Evolutionary conservation across 2,888 invertebrate species (phyloP).

Genomic region (Leptopilina syphax): DNA sequence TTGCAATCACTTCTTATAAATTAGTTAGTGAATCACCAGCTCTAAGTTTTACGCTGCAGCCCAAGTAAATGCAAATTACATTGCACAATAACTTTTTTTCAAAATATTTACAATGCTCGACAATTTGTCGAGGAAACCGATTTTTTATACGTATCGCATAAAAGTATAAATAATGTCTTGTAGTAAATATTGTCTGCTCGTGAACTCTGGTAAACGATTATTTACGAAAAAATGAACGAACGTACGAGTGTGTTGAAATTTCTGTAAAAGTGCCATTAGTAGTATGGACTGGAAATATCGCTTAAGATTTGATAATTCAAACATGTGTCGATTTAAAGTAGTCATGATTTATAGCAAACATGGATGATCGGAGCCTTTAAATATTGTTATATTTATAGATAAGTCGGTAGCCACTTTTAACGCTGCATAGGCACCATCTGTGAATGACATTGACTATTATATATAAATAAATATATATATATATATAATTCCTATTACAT

Average conservation of each 20-base stretch:
- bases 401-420: conserved; percentile 29
- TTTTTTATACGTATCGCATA: conserved; percentile 40
- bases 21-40: conserved; percentile 36
- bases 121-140: conserved; percentile 40
- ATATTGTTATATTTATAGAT: conserved; percentile 37
- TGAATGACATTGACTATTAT: conserved; percentile 33
- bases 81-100: conserved; percentile 40
- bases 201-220: conserved; percentile 14
- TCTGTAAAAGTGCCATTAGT: conserved; percentile 47
- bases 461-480: conserved; percentile 21
- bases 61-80: conserved; percentile 14
- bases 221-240: background rate
- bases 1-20: conserved; percentile 26
- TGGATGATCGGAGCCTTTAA: conserved; percentile 28
- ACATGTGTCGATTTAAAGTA: conserved; percentile 27
- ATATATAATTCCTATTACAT: conserved; percentile 34
- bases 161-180: conserved; percentile 30
- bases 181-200: conserved; percentile 34
- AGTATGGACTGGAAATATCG: conserved; percentile 29
- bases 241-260: conserved; percentile 31
- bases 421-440: conserved; percentile 37
- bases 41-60: conserved; percentile 23
- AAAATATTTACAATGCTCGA: conserved; percentile 43
- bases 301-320: conserved; percentile 25
- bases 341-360: conserved; percentile 26